These are phyloP conservation scores for Eubasilissa regina DNA, from an alignment of 1,140 invertebrate species.

Conservation along the genomic window DNA sequence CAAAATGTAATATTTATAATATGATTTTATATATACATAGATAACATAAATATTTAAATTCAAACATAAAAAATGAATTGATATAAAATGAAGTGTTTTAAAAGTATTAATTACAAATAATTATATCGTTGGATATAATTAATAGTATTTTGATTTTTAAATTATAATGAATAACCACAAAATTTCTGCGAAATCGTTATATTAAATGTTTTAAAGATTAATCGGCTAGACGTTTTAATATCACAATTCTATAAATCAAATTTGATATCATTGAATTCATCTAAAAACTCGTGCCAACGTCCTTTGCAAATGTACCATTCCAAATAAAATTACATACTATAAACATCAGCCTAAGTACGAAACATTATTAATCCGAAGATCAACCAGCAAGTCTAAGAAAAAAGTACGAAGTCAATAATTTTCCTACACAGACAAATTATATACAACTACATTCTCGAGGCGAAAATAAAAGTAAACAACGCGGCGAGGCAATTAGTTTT, in stretches of 20 bases:
- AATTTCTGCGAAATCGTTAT: too few relatives aligned
- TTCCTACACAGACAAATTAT: constrained; percentile 23
- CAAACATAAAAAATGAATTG: too few relatives aligned
- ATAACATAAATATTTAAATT: too few relatives aligned
- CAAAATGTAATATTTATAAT: too few relatives aligned
- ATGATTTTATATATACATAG: too few relatives aligned
- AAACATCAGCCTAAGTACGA: neutral
- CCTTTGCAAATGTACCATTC: neutral
- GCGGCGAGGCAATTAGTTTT: constrained; percentile 31
- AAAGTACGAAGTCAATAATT: neutral
- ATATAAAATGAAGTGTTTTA: too few relatives aligned
- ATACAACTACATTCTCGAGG: constrained; percentile 27
- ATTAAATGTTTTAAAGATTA: too few relatives aligned
- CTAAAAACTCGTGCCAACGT: constrained; percentile 33
- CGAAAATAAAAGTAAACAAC: constrained; percentile 40
- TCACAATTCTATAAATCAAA: constrained; percentile 28
- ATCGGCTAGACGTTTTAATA: neutral
- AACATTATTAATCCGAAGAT: constrained; percentile 24
- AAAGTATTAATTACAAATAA: too few relatives aligned
- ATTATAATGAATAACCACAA: too few relatives aligned
- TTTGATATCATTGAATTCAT: constrained; percentile 34
- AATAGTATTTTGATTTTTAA: too few relatives aligned
- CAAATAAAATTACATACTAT: neutral
- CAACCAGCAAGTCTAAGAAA: neutral
- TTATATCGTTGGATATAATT: too few relatives aligned